Evolutionary conservation across 2,797 vertebrate species (phyloP).

Genomic region (Acrossocheilus wenchowensis): DNA sequence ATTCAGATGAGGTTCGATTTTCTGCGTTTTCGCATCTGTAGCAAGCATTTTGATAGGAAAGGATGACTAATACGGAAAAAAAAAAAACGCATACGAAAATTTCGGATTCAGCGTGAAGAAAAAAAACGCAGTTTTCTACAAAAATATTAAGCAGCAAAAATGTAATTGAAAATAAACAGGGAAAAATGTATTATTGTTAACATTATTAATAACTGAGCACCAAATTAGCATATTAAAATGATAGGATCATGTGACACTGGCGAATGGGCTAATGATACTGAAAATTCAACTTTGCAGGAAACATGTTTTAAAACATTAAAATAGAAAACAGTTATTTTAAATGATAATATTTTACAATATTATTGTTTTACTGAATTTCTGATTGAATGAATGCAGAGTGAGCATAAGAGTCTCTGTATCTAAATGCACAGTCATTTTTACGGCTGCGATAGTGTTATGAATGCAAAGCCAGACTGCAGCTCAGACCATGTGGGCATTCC

Average conservation of each 20-base stretch:
- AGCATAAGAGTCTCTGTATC: neutral
- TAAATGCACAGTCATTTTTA: neutral
- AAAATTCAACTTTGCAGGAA: neutral
- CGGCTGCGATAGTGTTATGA: neutral
- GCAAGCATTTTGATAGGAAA: too few relatives aligned
- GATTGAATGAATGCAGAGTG: neutral
- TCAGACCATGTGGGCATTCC: slow-evolving; percentile 4
- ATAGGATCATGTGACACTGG: neutral
- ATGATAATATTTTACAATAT: neutral
- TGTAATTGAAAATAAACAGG: too few relatives aligned
- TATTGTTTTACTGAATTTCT: too few relatives aligned
- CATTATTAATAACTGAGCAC: neutral
- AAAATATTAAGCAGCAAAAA: neutral
- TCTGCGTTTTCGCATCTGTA: too few relatives aligned
- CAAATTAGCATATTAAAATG: neutral
- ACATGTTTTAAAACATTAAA: neutral
- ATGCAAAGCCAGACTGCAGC: neutral
- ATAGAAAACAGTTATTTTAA: neutral
- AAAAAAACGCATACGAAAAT: too few relatives aligned
- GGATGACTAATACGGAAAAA: too few relatives aligned
- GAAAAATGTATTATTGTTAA: too few relatives aligned
- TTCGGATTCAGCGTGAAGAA: neutral
- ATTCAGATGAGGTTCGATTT: too few relatives aligned
- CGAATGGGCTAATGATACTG: neutral
- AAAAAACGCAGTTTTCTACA: neutral